Evolutionary conservation across 2,113 vertebrate genomes (phyloP), one percentile per base, ranked within the genome.

Genomic region (Dolichotis patagonum): DNA sequence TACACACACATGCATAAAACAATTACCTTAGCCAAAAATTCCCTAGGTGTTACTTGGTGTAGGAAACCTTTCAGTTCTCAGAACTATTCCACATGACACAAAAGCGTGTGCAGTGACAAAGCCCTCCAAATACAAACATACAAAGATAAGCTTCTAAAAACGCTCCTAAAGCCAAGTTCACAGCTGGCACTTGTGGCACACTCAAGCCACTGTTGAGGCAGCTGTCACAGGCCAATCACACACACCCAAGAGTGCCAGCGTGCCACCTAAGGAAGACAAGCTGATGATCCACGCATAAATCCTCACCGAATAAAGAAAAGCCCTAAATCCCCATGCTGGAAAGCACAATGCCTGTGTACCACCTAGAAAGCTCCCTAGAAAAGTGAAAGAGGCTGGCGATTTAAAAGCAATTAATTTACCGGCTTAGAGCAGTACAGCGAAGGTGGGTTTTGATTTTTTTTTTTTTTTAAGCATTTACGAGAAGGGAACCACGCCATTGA

Each of bases 171-270:
- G 93, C 71, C 63, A 91, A 96, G 81, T 81, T 92, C 67, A 12
- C 78, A 60, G 75, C 65, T 38, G 95, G 77, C 98, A 98, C 98
- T 98, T 98, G 98, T 97, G 95, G 98, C 98, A 94, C 62, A 81
- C 90, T 67, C 92, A 7, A 35, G 77, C 46, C 88, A 67, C 86
- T 17, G 82, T 90, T 7, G 82, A 93, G 88, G 52, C 97, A 98
- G 97, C 95, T 94, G 96, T 93, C 93, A 90, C 89, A 73, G 87
- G 96, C 96, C 97, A 54, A 90, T 3, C 94, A 77, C 80, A 84
- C 56, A 84, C 95, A 1, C 60, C 67, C 67, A 17, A 13, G 87
- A 73, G 89, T 85, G 97, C 96, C 92, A 69, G 89, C 38, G 41
- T 35, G 90, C 83, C 93, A 95, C 85, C 81, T 56, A 69, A 78